phyloP scores from a whole-genome alignment of 2,113 vertebrate genomes.

The Oceanodroma tethys region DNA sequence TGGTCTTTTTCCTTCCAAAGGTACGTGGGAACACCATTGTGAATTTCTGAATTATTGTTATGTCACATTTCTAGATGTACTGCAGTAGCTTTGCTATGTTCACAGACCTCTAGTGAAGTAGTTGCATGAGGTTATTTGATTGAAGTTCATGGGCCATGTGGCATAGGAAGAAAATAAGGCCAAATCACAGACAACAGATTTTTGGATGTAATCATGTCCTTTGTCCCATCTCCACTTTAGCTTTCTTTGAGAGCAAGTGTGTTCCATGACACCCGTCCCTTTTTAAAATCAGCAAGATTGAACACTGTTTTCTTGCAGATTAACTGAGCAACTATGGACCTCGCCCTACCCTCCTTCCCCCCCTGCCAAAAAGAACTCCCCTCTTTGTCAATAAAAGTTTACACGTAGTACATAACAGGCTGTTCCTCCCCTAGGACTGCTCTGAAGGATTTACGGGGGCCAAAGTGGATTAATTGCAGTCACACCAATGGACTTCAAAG shows the following conservation, averaged over 20 bases:
- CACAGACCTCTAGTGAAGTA: not conserved
- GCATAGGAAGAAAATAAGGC: not conserved
- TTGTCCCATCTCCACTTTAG: not conserved
- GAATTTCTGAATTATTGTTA: not conserved
- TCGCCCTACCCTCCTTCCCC: not conserved
- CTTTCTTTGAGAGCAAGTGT: not conserved
- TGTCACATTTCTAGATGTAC: not conserved
- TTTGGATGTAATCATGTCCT: not conserved
- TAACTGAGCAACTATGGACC: not conserved
- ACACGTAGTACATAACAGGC: not conserved
- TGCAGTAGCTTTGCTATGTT: not conserved
- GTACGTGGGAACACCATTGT: not conserved
- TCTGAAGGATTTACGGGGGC: not conserved
- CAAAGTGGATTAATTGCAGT: not conserved
- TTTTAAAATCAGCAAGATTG: not conserved
- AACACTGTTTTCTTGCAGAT: not conserved
- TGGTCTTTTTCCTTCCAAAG: not conserved
- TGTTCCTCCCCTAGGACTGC: not conserved
- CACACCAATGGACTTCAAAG: not conserved
- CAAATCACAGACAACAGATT: not conserved
- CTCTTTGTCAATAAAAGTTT: not conserved
- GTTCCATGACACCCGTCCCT: not conserved
- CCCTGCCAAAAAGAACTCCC: not conserved
- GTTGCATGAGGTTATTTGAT: too few species aligned
- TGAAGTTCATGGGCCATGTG: not conserved